A percentile compares a stretch with the other conserved stretches of the same genome.
Conservation (phyloP, 2,113 vertebrate species). For the Apaloderma vittatum region DNA sequence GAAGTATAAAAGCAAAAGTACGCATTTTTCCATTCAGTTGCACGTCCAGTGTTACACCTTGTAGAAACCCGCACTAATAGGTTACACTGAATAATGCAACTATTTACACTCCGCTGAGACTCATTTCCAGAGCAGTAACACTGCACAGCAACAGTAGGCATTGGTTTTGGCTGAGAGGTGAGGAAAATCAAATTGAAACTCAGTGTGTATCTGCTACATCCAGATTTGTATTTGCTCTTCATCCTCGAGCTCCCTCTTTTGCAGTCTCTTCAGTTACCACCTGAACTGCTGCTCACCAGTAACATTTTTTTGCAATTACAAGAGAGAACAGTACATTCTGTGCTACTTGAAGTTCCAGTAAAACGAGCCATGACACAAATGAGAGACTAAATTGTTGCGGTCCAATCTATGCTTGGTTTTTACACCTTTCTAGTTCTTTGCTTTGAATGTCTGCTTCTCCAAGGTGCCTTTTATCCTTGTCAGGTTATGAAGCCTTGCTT, state of each 20-base stretch:
- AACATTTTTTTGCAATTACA: background rate
- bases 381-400: background rate
- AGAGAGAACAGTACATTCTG: background rate
- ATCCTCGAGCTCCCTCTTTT: background rate
- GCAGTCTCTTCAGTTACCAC: background rate
- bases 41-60: background rate
- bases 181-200: background rate
- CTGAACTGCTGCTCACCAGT: background rate
- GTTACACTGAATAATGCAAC: background rate
- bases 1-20: background rate
- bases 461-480: background rate
- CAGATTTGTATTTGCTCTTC: background rate
- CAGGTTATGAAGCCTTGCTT: background rate
- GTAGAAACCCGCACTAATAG: background rate
- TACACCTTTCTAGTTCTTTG: background rate
- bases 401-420: background rate
- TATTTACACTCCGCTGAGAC: background rate
- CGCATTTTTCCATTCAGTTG: background rate
- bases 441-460: background rate
- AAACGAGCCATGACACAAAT: background rate
- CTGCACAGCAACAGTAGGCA: background rate
- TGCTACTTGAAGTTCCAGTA: background rate
- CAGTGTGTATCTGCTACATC: background rate
- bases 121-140: background rate
- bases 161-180: background rate